Conservation (phyloP, 2,113 vertebrate genomes). For the Thalassoma bifasciatum region DNA sequence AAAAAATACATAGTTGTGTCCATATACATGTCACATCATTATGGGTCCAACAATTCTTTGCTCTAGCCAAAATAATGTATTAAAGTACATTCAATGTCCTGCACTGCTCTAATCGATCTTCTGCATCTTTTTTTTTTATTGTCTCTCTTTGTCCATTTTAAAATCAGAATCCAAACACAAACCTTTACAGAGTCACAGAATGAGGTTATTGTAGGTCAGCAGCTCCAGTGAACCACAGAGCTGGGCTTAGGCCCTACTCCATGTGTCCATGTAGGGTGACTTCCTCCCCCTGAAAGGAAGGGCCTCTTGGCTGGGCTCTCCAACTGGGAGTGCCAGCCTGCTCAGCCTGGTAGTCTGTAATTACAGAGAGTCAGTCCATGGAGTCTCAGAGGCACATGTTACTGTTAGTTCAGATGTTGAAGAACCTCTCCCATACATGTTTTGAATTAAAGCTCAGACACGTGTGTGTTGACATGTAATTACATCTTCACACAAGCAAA, state of each 20-base stretch:
- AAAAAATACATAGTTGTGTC: too few relatives aligned
- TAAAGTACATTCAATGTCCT: neutral
- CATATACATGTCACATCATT: too few relatives aligned
- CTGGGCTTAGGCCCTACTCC: neutral
- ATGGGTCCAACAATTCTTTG: too few relatives aligned
- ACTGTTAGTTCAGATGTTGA: constrained; percentile 32
- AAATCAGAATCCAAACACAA: neutral
- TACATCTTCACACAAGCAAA: constrained; percentile 30
- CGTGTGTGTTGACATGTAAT: constrained; percentile 55
- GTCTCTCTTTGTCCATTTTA: neutral
- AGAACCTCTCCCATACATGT: constrained; percentile 36
- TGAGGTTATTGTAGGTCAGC: constrained; percentile 44
- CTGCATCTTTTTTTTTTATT: neutral
- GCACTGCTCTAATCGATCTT: neutral
- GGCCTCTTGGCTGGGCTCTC: constrained; percentile 38
- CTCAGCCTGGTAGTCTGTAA: constrained; percentile 66
- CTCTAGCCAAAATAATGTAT: too few relatives aligned
- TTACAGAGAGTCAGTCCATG: constrained; percentile 62
- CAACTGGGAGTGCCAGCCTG: constrained; percentile 51
- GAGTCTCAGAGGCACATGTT: constrained; percentile 41
- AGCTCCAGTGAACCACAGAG: constrained; percentile 3
- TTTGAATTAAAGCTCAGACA: constrained; percentile 62
- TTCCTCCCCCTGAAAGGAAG: constrained; percentile 59
- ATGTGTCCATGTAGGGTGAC: constrained; percentile 73
- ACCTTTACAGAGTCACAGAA: neutral